These are phyloP conservation scores for Poicephalus meyeri DNA, from an alignment of 2,113 vertebrate species.

Conservation along the genomic window DNA sequence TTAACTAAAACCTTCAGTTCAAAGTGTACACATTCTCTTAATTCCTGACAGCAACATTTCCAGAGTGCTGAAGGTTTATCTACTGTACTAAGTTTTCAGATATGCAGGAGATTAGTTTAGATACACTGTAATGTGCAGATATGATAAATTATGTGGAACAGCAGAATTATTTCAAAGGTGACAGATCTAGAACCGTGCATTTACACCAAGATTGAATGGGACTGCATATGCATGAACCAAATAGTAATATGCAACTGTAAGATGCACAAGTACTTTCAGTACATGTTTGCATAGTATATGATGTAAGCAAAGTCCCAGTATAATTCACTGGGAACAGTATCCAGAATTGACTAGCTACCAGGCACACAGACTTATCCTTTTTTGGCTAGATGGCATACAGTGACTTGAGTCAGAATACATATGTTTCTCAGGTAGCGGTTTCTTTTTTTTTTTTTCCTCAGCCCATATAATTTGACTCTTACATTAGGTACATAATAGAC, in stretches of 20 bases:
- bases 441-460: not conserved
- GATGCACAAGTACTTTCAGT: not conserved
- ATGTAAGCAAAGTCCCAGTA: constrained; percentile 20
- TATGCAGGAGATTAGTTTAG: not conserved
- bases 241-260: not conserved
- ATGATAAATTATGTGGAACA: not conserved
- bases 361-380: constrained; percentile 1
- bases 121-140: not conserved
- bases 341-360: not conserved
- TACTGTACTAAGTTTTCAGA: not conserved
- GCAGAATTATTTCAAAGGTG: not conserved
- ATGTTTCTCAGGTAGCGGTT: not conserved
- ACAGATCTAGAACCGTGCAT: constrained; percentile 34
- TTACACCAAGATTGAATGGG: constrained; percentile 3
- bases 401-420: not conserved
- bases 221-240: not conserved
- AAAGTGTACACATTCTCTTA: not conserved
- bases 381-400: not conserved
- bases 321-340: constrained; percentile 7
- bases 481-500: not conserved
- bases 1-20: not conserved
- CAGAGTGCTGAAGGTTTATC: not conserved
- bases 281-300: constrained; percentile 18
- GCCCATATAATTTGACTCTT: not conserved
- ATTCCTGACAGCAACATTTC: not conserved